A percentile compares a stretch with the other conserved stretches of the same genome.
phyloP scores from a whole-genome alignment of 92 coral and sea anemone genomes.

The Siderastrea siderea region DNA sequence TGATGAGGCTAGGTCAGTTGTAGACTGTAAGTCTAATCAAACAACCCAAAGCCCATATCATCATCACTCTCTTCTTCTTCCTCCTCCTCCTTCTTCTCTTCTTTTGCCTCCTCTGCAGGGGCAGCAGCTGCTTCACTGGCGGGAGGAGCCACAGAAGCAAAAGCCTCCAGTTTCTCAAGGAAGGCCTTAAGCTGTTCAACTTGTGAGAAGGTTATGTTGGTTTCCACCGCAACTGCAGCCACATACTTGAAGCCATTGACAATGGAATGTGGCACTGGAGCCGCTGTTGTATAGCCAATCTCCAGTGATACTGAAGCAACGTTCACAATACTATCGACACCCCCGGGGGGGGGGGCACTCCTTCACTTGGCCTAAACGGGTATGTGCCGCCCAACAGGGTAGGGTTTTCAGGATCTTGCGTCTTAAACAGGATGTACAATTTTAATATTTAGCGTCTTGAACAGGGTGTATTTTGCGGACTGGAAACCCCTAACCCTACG shows the following conservation, averaged over 20 bases:
- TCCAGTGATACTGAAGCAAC: conserved; percentile 92
- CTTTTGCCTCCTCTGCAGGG: conserved; percentile 73
- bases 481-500: too few species aligned
- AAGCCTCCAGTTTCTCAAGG: conserved; percentile 92
- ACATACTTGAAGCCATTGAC: conserved; percentile 98
- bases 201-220: conserved; percentile 95
- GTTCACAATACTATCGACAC: conserved; percentile 76
- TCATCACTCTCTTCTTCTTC: conserved; percentile 98
- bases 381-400: conserved; percentile 32
- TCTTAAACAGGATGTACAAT: too few species aligned
- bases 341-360: too few species aligned
- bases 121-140: conserved; percentile 68
- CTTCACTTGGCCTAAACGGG: too few species aligned
- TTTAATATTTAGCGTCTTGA: too few species aligned
- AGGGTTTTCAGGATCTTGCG: too few species aligned
- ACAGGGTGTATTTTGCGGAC: too few species aligned
- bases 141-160: conserved; percentile 81
- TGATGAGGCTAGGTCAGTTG: neutral
- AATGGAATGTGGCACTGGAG: conserved; percentile 96
- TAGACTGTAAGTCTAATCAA: conserved; percentile 67
- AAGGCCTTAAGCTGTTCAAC: conserved; percentile 94
- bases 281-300: conserved; percentile 98
- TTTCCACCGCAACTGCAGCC: conserved; percentile 96
- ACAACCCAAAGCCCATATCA: conserved; percentile 98
- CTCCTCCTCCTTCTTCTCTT: conserved; percentile 89